phyloP scores from a whole-genome alignment of 2,113 vertebrate genomes.

The Neodon shergylaensis region DNA sequence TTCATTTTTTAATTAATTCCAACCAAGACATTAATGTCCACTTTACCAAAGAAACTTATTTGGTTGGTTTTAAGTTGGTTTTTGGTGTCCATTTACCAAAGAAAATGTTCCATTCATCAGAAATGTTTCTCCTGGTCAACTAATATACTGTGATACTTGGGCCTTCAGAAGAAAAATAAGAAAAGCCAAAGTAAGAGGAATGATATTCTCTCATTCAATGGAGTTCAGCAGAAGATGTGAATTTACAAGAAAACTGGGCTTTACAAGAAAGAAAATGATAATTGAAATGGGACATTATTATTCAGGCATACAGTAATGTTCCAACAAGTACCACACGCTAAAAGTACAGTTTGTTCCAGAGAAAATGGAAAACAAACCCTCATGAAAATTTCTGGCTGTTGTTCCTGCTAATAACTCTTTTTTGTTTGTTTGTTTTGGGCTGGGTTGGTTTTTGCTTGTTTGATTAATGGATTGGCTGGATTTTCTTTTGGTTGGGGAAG shows the following conservation, averaged over 20 bases:
- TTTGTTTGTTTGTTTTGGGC: background rate
- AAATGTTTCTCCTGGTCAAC: slow-evolving; percentile 63
- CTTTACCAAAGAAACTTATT: slow-evolving; percentile 80
- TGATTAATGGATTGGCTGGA: background rate
- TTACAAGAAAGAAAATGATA: slow-evolving; percentile 59
- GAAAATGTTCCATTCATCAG: slow-evolving; percentile 72
- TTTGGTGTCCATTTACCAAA: slow-evolving; percentile 77
- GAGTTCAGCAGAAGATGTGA: slow-evolving; percentile 57
- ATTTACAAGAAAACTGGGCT: slow-evolving; percentile 52
- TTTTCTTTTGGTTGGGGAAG: background rate
- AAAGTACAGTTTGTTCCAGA: slow-evolving; percentile 54
- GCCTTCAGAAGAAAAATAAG: slow-evolving; percentile 25
- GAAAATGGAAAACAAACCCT: slow-evolving; percentile 44
- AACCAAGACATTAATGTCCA: slow-evolving; percentile 69
- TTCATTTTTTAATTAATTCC: slow-evolving; percentile 64
- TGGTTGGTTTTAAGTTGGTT: slow-evolving; percentile 73
- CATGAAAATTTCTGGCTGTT: slow-evolving; percentile 35
- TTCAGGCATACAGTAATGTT: slow-evolving; percentile 13
- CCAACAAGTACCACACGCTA: slow-evolving; percentile 49
- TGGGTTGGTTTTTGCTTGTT: background rate
- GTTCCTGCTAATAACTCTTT: slow-evolving; percentile 57
- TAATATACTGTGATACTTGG: slow-evolving; percentile 66
- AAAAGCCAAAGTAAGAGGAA: slow-evolving; percentile 41
- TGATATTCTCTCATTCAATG: slow-evolving; percentile 41
- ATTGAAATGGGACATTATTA: slow-evolving; percentile 44